phyloP scores from a whole-genome alignment of 30 jellyfish, hydroid and myxozoan species.

The Turritopsis rubra region DNA sequence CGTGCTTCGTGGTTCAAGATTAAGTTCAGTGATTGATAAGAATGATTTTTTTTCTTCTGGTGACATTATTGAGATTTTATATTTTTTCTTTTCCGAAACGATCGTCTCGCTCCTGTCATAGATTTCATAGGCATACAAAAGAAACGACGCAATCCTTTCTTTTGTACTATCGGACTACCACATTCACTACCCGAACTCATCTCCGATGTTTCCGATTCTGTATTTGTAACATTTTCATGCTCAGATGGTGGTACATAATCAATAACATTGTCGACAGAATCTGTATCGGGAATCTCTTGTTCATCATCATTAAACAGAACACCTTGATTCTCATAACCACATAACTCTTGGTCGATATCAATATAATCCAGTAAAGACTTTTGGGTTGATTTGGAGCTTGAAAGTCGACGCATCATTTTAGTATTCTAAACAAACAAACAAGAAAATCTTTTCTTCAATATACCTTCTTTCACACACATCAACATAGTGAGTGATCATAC shows the following conservation, averaged over 20 bases:
- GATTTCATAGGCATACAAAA: slow-evolving; percentile 36
- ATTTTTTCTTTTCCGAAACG: not conserved
- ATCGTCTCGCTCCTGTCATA: slow-evolving; percentile 11
- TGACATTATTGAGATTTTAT: not conserved
- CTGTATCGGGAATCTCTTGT: not conserved
- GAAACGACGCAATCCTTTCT: slow-evolving; percentile 32
- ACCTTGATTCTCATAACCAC: slow-evolving; percentile 40
- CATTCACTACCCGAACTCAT: slow-evolving; percentile 17
- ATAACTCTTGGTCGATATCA: slow-evolving; percentile 21
- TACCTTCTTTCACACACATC: not conserved
- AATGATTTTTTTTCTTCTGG: not conserved
- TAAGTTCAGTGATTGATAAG: not conserved
- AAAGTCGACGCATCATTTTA: slow-evolving; percentile 32
- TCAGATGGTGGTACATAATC: not conserved
- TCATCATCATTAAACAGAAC: slow-evolving; percentile 14
- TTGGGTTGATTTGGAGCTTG: slow-evolving; percentile 30
- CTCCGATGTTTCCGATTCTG: not conserved
- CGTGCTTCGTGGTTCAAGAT: not conserved
- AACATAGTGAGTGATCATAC: not conserved
- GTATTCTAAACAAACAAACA: slow-evolving; percentile 22
- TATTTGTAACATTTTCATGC: not conserved
- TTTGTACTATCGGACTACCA: slow-evolving; percentile 32
- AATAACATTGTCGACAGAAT: not conserved
- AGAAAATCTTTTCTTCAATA: too few species aligned
- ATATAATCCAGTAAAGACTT: slow-evolving; percentile 23